phyloP scores from a whole-genome alignment of 2,113 vertebrate genomes.

The Arizona elegans region DNA sequence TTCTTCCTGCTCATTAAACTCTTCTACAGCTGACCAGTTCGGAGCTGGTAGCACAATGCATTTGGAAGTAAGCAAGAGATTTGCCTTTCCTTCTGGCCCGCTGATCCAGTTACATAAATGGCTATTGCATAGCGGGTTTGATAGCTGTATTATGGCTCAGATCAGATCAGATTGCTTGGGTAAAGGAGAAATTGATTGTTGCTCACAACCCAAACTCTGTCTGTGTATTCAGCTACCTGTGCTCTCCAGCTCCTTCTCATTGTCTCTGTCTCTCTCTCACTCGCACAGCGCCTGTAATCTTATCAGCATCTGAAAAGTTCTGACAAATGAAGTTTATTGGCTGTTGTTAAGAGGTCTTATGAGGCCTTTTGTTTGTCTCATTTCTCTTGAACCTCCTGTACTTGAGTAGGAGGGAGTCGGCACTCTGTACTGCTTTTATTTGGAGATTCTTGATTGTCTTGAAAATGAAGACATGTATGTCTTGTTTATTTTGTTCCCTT shows the following conservation, averaged over 20 bases:
- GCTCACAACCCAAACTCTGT: constrained; percentile 36
- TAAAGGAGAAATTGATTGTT: constrained; percentile 47
- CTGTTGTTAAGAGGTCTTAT: neutral
- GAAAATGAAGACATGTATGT: neutral
- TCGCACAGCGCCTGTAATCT: constrained; percentile 27
- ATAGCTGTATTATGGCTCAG: neutral
- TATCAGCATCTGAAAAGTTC: constrained; percentile 53
- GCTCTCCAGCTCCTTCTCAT: neutral
- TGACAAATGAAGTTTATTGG: constrained; percentile 49
- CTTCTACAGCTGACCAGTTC: constrained; percentile 46
- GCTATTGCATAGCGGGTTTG: constrained; percentile 1
- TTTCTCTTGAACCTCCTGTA: constrained; percentile 28
- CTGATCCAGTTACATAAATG: constrained; percentile 35
- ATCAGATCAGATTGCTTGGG: constrained; percentile 44
- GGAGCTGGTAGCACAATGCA: constrained; percentile 22
- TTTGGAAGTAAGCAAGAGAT: neutral
- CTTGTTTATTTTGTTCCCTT: neutral
- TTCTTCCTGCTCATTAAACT: constrained; percentile 45
- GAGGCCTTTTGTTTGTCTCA: neutral
- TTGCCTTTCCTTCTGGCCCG: constrained; percentile 22
- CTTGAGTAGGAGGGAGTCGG: neutral
- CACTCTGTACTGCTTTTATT: constrained; percentile 14
- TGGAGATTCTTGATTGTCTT: constrained; percentile 26
- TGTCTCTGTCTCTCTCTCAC: neutral
- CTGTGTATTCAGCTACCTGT: neutral